phyloP scores from a whole-genome alignment of 2,888 invertebrate genomes.

The Pachymerium ferrugineum region DNA sequence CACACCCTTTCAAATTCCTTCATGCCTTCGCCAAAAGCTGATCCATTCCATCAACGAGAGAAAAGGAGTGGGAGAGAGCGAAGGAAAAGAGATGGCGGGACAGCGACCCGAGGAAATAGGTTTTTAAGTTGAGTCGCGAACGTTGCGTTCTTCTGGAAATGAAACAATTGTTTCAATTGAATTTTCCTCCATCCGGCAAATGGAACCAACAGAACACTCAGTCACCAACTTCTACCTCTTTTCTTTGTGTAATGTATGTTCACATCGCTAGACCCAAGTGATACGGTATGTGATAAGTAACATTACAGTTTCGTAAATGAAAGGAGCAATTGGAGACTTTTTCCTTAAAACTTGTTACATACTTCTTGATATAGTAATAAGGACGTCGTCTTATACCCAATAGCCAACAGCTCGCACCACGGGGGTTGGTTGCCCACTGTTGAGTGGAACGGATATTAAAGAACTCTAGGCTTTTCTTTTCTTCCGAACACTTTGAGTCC shows the following conservation, averaged over 20 bases:
- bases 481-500: too few relatives aligned
- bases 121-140: constrained; percentile 27
- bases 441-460: too few relatives aligned
- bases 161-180: constrained; percentile 27
- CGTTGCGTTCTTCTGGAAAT: constrained; percentile 22
- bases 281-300: neutral
- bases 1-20: constrained; percentile 25
- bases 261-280: too few relatives aligned
- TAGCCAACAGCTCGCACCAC: too few relatives aligned
- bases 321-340: too few relatives aligned
- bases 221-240: neutral
- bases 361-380: too few relatives aligned
- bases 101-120: constrained; percentile 27
- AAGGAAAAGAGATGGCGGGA: constrained; percentile 11
- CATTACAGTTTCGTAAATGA: too few relatives aligned
- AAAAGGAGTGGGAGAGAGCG: neutral
- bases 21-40: constrained; percentile 23
- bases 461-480: too few relatives aligned
- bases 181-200: constrained; percentile 22
- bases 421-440: too few relatives aligned
- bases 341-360: too few relatives aligned
- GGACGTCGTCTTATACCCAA: too few relatives aligned
- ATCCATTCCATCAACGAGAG: constrained; percentile 22
- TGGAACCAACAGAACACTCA: neutral
- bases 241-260: neutral